phyloP scores from a whole-genome alignment of 2,888 invertebrate genomes.

The Limnephilus rhombicus region DNA sequence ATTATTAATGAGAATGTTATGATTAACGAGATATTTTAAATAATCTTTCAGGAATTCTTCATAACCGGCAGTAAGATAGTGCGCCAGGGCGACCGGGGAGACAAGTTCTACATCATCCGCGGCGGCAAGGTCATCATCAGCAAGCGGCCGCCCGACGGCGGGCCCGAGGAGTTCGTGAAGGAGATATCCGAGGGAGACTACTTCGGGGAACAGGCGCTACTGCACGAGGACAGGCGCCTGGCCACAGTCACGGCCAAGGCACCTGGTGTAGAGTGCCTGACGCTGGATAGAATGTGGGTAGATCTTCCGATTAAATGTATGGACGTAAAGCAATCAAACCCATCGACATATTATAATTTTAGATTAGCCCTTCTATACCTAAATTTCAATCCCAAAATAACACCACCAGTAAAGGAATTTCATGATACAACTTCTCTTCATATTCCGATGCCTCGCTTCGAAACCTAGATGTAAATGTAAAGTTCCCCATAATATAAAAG shows the following conservation, averaged over 20 bases:
- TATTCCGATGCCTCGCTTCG: too few relatives aligned
- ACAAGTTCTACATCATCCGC: constrained; percentile 94
- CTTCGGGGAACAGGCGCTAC: constrained; percentile 92
- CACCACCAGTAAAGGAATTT: too few relatives aligned
- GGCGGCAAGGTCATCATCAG: constrained; percentile 88
- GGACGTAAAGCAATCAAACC: too few relatives aligned
- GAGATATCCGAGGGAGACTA: constrained; percentile 87
- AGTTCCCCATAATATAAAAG: too few relatives aligned
- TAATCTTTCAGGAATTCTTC: constrained; percentile 83
- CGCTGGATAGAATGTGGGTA: constrained; percentile 88
- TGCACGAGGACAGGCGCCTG: constrained; percentile 91
- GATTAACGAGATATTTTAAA: constrained; percentile 50
- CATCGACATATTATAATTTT: too few relatives aligned
- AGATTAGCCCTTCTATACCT: too few relatives aligned
- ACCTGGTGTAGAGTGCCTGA: constrained; percentile 91
- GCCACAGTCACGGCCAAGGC: constrained; percentile 94
- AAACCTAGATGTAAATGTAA: too few relatives aligned
- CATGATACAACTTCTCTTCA: too few relatives aligned
- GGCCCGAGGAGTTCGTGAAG: constrained; percentile 83
- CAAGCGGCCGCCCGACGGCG: constrained; percentile 79
- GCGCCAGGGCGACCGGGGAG: constrained; percentile 90
- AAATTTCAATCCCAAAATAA: too few relatives aligned
- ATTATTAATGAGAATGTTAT: neutral
- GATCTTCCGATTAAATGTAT: neutral
- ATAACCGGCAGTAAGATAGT: constrained; percentile 88